These are phyloP conservation scores for Labeo calbasu DNA, from an alignment of 2,797 vertebrate genomes.

Conservation along the genomic window DNA sequence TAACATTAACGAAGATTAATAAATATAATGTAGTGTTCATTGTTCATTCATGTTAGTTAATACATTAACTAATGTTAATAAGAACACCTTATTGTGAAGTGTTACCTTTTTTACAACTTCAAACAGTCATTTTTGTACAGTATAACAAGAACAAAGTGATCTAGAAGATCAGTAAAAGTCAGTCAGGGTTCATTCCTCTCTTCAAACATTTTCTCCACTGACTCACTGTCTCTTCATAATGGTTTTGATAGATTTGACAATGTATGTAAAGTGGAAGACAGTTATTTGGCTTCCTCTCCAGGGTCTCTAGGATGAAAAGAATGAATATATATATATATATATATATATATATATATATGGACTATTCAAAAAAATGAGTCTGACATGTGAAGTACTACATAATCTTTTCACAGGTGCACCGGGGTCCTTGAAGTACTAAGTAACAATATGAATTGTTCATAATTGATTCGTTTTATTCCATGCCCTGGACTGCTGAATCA, in stretches of 20 bases:
- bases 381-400: neutral
- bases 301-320: neutral
- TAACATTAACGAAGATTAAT: too few relatives aligned
- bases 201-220: neutral
- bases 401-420: neutral
- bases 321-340: neutral
- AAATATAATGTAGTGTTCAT: too few relatives aligned
- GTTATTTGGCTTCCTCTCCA: neutral
- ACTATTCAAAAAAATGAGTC: neutral
- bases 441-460: neutral
- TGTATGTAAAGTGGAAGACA: neutral
- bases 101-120: neutral
- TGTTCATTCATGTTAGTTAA: too few relatives aligned
- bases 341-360: neutral
- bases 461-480: neutral
- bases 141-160: neutral
- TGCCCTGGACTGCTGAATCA: neutral
- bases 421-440: neutral
- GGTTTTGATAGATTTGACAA: neutral
- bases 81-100: too few relatives aligned
- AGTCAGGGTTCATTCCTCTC: neutral
- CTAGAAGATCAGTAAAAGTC: neutral
- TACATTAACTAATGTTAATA: too few relatives aligned
- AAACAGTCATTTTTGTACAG: neutral
- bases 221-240: conserved; percentile 10